Conservation (phyloP, 2,797 vertebrate genomes). For the Antrozous pallidus region DNA sequence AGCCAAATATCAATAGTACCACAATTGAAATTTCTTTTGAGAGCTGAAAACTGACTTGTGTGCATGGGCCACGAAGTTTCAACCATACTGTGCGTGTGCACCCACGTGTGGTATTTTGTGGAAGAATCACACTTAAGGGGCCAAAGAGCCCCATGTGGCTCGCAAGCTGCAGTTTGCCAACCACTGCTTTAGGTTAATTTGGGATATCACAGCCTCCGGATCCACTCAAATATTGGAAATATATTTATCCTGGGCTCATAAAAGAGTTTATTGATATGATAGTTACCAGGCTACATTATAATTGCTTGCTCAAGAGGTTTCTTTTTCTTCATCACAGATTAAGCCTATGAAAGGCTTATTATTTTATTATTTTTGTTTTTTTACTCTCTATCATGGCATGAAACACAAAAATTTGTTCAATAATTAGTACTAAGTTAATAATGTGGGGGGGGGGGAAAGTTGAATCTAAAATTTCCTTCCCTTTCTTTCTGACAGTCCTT, state of each 20-base stretch:
- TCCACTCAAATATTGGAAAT: not conserved
- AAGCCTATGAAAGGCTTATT: not conserved
- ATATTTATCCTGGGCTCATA: not conserved
- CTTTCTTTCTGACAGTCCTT: not conserved
- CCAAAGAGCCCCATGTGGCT: too few species aligned
- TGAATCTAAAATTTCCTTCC: not conserved
- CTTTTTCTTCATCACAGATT: not conserved
- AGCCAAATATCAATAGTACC: too few species aligned
- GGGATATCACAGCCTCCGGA: not conserved
- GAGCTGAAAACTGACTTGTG: too few species aligned
- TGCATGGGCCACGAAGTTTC: too few species aligned
- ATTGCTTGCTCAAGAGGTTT: not conserved
- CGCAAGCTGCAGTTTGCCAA: too few species aligned
- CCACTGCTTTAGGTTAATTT: not conserved
- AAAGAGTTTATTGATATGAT: not conserved
- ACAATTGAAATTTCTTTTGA: too few species aligned
- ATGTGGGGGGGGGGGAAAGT: not conserved
- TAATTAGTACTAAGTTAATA: not conserved
- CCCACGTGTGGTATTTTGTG: too few species aligned
- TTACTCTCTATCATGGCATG: not conserved
- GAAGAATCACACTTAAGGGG: too few species aligned
- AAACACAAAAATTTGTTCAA: not conserved
- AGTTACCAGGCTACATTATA: not conserved
- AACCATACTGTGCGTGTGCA: too few species aligned
- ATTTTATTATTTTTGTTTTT: not conserved